Conservation (phyloP, 2,113 vertebrate species). For the Syngnathus typhle region DNA sequence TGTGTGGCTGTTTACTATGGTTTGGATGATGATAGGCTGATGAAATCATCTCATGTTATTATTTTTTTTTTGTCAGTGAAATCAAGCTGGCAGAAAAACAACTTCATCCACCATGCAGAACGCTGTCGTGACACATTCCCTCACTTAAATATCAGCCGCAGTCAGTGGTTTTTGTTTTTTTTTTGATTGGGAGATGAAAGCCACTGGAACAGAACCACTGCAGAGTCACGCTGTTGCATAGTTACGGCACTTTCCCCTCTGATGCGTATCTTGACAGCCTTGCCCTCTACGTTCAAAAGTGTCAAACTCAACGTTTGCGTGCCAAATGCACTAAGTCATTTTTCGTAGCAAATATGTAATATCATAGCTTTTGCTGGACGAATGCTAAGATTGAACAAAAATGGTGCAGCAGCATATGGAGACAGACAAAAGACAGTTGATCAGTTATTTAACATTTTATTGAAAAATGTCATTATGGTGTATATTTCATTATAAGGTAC, state of each 20-base stretch:
- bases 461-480: too few relatives aligned
- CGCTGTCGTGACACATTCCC: conserved; percentile 12
- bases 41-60: conserved; percentile 6
- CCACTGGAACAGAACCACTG: conserved; percentile 14
- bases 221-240: conserved; percentile 20
- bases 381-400: too few relatives aligned
- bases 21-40: neutral
- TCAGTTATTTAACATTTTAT: too few relatives aligned
- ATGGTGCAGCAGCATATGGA: too few relatives aligned
- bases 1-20: conserved; percentile 1
- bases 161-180: conserved; percentile 30
- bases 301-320: neutral
- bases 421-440: too few relatives aligned
- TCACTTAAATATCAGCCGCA: conserved; percentile 19
- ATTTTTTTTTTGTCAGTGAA: neutral
- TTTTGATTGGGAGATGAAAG: conserved; percentile 52
- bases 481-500: too few relatives aligned
- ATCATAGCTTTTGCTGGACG: too few relatives aligned
- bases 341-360: too few relatives aligned
- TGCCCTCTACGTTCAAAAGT: conserved; percentile 32
- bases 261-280: conserved; percentile 42
- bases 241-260: conserved; percentile 29
- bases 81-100: conserved; percentile 9
- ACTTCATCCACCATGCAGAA: conserved; percentile 18
- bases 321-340: neutral